phyloP scores from a whole-genome alignment of 2,888 invertebrate genomes.

The Leuctra nigra region DNA sequence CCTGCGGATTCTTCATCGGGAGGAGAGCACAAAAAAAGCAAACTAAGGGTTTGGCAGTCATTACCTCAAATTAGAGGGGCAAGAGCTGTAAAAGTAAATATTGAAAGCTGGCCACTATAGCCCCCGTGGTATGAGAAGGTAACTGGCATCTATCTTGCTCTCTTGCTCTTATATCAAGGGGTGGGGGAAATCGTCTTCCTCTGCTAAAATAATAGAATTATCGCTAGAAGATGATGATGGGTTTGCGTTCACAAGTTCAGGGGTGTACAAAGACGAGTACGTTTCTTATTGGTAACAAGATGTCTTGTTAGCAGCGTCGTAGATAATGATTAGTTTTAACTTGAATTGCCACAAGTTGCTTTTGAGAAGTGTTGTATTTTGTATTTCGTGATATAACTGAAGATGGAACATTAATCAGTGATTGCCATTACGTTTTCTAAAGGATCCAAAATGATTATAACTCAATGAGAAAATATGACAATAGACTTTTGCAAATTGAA shows the following conservation, averaged over 20 bases:
- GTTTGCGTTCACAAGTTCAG: slow-evolving; percentile 20
- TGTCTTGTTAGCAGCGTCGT: too few relatives aligned
- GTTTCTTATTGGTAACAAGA: too few relatives aligned
- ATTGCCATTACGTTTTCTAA: too few relatives aligned
- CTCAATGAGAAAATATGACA: too few relatives aligned
- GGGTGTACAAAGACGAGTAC: neutral
- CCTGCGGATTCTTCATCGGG: neutral
- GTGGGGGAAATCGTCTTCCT: slow-evolving; percentile 6
- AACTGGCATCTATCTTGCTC: too few relatives aligned
- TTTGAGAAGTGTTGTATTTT: too few relatives aligned
- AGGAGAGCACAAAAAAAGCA: neutral
- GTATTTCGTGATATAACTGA: too few relatives aligned
- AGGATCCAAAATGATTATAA: too few relatives aligned
- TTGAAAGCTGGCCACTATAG: slow-evolving; percentile 23
- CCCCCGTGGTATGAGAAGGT: slow-evolving; percentile 2
- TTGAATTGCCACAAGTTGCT: too few relatives aligned
- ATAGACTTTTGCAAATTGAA: too few relatives aligned
- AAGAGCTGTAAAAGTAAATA: slow-evolving; percentile 24
- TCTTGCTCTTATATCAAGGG: neutral
- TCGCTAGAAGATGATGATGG: slow-evolving; percentile 23
- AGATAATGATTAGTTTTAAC: too few relatives aligned
- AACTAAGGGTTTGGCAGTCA: slow-evolving; percentile 21
- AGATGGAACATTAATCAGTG: too few relatives aligned
- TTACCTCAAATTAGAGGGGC: slow-evolving; percentile 25
- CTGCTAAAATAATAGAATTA: slow-evolving; percentile 27